phyloP scores from a whole-genome alignment of 2,888 invertebrate genomes.

The Heteromyza rotundicornis region DNA sequence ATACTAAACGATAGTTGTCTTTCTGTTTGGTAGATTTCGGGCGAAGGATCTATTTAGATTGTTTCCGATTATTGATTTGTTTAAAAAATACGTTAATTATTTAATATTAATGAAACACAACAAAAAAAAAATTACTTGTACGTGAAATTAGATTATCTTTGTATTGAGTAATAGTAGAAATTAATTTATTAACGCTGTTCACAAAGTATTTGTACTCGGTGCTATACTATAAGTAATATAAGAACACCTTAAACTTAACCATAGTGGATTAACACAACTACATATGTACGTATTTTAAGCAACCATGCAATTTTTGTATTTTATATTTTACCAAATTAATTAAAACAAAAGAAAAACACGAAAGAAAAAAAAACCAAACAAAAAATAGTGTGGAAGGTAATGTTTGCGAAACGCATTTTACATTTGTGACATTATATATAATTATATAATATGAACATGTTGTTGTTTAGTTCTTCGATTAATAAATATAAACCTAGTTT shows the following conservation, averaged over 20 bases:
- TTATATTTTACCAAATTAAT: neutral
- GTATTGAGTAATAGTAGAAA: slow-evolving; percentile 20
- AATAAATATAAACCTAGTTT: neutral
- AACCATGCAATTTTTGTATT: slow-evolving; percentile 8
- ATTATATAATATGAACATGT: neutral
- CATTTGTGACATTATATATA: slow-evolving; percentile 1
- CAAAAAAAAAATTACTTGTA: no score
- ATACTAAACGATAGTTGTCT: neutral
- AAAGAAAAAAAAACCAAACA: no score
- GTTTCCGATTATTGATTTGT: slow-evolving; percentile 25
- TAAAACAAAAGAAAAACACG: neutral
- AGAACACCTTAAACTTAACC: neutral
- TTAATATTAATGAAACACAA: no score
- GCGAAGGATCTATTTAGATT: slow-evolving; percentile 55
- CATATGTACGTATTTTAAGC: slow-evolving; percentile 26
- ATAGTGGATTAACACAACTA: neutral
- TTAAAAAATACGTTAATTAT: slow-evolving; percentile 26
- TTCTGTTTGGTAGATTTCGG: slow-evolving; percentile 47
- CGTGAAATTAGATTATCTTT: slow-evolving; percentile 24
- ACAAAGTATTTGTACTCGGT: slow-evolving; percentile 59
- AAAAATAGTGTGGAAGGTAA: neutral
- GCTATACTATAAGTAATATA: slow-evolving; percentile 54
- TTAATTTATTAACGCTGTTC: slow-evolving; percentile 46
- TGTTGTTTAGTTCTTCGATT: slow-evolving; percentile 2
- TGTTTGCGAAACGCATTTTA: neutral